Evolutionary conservation across 2,888 invertebrate genomes (phyloP), one percentile per base, ranked within the genome.

Genomic region (Gandaritis pyraliata): DNA sequence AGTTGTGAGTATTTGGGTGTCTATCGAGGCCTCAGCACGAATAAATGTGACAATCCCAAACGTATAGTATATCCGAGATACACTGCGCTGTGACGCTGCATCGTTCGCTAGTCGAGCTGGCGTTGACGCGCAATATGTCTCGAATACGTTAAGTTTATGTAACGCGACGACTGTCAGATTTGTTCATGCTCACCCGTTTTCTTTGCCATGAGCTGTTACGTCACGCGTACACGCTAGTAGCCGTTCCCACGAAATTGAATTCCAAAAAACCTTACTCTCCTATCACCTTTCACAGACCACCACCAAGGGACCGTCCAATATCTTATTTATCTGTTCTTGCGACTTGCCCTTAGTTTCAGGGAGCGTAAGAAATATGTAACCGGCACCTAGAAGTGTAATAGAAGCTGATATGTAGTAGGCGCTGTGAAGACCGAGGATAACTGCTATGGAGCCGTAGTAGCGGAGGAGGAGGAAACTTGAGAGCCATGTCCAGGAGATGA

Each of bases 401-500:
- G 76, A 76, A 61, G 89, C 90, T 48, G 88, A 85, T 15, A 90
- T 85, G 71, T 92, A 92, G 76, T 90, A 92, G 0, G 83, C 84
- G 33, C 85, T 78, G 73, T 92, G 90, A 13, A 92, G 85, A 0
- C 91, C 91, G 54, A 92, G 73, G 0, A 80, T 67, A 41, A 85
- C 64, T 8, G 89, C 88, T 1, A 89, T 72, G 12, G 82, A 76
- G 7, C 88, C 88, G 73, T 86, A 92, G 78, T 92, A 92, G 6
- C 92, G 86, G 1, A 92, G 87, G 1, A 90, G 72, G 12, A 92
- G 75, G 70, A 92, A 92, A 67, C 80, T 90, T 73, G 85, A 88
- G 0, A 90, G 78, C 92, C 92, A 92, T 81, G 85, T 90, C 88
- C 90, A 92, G 30, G 90, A 86, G 71, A 91, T 87, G 13, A 92